Conservation (phyloP, 2,113 vertebrate species). For the Heptranchias perlo region DNA sequence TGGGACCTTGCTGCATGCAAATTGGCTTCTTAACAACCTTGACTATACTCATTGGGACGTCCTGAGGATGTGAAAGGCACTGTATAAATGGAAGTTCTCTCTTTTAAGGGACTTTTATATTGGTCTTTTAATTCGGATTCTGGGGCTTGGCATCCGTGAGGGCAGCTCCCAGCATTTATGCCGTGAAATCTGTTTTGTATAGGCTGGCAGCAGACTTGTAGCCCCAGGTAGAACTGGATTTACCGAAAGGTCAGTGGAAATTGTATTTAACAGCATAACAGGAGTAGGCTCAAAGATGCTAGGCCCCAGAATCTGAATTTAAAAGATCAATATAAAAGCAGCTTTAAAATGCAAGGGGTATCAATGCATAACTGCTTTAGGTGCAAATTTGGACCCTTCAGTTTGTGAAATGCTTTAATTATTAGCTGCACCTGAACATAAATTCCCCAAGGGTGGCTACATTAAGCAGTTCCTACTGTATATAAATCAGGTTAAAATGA, state of each 20-base stretch:
- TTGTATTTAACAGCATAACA: not conserved
- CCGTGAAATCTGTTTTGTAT: not conserved
- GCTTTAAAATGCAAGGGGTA: not conserved
- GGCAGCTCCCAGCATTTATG: not conserved
- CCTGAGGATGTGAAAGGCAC: not conserved
- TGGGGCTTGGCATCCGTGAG: not conserved
- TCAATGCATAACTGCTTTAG: not conserved
- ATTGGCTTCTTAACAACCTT: not conserved
- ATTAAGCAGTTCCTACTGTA: not conserved
- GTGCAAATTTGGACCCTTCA: not conserved
- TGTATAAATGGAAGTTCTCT: not conserved
- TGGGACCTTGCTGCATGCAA: not conserved
- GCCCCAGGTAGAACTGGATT: not conserved
- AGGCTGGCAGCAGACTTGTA: too few relatives aligned
- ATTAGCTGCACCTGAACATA: not conserved
- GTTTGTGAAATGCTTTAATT: not conserved
- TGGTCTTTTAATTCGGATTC: not conserved
- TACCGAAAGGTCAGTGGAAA: not conserved
- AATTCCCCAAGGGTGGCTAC: not conserved
- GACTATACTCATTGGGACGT: not conserved
- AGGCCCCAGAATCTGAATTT: not conserved
- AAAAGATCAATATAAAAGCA: not conserved
- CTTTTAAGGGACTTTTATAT: not conserved
- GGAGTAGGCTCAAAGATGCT: not conserved
- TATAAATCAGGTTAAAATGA: not conserved